phyloP scores from a whole-genome alignment of 2,113 vertebrate genomes.

The Micromys minutus region DNA sequence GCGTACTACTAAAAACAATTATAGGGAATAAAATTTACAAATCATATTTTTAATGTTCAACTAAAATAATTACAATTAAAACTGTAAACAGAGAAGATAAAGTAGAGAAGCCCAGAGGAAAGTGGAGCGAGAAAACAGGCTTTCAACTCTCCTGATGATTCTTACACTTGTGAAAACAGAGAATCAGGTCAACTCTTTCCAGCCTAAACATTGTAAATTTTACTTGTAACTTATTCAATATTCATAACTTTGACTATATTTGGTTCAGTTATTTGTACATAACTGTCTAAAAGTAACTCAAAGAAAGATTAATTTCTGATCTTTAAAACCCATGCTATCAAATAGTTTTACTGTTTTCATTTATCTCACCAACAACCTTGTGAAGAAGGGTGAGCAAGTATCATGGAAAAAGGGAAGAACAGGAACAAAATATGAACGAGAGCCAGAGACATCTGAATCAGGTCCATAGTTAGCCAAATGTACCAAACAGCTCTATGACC shows the following conservation, averaged over 20 bases:
- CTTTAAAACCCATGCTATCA: not conserved
- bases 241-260: not conserved
- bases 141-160: not conserved
- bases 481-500: not conserved
- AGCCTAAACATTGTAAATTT: not conserved
- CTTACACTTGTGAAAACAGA: not conserved
- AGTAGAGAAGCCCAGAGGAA: not conserved
- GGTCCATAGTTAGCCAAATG: not conserved
- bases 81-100: not conserved
- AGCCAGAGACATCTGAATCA: not conserved
- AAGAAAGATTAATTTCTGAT: constrained; percentile 17
- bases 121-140: not conserved
- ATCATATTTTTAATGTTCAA: constrained; percentile 14
- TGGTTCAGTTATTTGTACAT: constrained; percentile 7
- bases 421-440: not conserved
- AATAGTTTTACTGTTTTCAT: not conserved
- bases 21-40: not conserved
- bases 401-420: not conserved
- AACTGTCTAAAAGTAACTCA: constrained; percentile 53
- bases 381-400: not conserved
- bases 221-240: constrained; percentile 7
- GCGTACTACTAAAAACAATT: not conserved
- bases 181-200: constrained; percentile 1
- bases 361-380: constrained; percentile 13
- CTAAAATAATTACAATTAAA: constrained; percentile 32